A percentile compares a stretch with the other conserved stretches of the same genome.
phyloP scores from a whole-genome alignment of 2,797 vertebrate species.

The Myotis findleyi region DNA sequence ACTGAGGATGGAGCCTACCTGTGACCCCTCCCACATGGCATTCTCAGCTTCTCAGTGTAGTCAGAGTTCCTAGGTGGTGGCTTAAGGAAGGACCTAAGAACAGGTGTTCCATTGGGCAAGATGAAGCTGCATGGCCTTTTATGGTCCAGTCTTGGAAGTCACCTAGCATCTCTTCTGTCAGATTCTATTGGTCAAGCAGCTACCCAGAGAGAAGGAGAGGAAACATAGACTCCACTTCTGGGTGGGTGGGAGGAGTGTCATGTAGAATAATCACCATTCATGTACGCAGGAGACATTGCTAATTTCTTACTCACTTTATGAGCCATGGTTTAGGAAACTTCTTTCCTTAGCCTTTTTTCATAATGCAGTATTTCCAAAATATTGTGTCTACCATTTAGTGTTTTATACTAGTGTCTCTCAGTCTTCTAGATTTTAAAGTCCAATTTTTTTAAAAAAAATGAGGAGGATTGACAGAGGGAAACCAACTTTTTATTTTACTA shows the following conservation, averaged over 20 bases:
- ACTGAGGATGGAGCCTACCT: background rate
- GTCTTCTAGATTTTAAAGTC: conserved; percentile 4
- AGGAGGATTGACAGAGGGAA: background rate
- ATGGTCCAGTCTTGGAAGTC: background rate
- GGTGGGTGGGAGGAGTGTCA: background rate
- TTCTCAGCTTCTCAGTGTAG: too few species aligned
- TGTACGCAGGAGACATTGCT: background rate
- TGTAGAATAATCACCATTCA: background rate
- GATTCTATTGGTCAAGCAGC: background rate
- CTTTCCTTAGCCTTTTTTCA: background rate
- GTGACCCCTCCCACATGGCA: background rate
- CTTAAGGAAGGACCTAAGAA: background rate
- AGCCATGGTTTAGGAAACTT: background rate
- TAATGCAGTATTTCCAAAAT: conserved; percentile 19
- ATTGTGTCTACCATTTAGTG: background rate
- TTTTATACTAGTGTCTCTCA: background rate
- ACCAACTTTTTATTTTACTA: conserved; percentile 23
- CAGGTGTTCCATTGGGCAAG: background rate
- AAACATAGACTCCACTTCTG: background rate
- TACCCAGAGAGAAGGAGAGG: background rate
- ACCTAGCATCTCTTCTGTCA: background rate
- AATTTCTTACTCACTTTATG: background rate
- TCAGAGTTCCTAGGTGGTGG: background rate
- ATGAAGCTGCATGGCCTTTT: background rate
- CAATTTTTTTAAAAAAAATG: background rate